Evolutionary conservation across 2,113 vertebrate species (phyloP).

Genomic region (human): DNA sequence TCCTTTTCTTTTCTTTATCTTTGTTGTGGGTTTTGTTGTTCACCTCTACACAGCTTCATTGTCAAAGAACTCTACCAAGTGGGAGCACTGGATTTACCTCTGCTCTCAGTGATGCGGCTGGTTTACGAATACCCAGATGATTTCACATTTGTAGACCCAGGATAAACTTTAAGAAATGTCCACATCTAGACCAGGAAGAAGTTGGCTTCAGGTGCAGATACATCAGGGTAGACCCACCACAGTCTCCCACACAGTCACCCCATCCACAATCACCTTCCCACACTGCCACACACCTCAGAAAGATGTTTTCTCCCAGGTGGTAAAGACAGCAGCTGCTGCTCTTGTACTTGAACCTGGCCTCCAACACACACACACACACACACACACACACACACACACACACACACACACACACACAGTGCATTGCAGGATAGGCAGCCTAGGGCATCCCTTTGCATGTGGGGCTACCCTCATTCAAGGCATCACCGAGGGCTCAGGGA

Average conservation of each 20-base stretch:
- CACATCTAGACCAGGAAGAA: background rate
- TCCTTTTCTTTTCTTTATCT: background rate
- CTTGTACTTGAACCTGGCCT: background rate
- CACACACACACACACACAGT: rapidly evolving
- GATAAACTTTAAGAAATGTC: background rate
- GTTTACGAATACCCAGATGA: background rate
- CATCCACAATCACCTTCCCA: rapidly evolving
- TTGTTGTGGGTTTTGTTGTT: background rate
- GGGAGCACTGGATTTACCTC: no score
- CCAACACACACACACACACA: background rate
- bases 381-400: no score
- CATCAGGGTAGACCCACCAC: rapidly evolving
- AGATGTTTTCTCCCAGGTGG: background rate
- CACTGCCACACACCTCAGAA: background rate
- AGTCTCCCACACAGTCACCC: background rate
- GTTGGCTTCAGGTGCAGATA: background rate
- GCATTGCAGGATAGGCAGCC: no score
- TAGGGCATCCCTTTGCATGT: rapidly evolving
- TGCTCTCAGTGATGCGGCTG: rapidly evolving
- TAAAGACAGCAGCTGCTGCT: background rate
- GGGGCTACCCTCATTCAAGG: background rate
- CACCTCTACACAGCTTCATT: background rate
- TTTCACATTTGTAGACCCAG: background rate
- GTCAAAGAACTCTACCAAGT: background rate
- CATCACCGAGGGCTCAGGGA: rapidly evolving